These are phyloP conservation scores for Rana temporaria DNA, from an alignment of 2,113 vertebrate species.

Conservation along the genomic window DNA sequence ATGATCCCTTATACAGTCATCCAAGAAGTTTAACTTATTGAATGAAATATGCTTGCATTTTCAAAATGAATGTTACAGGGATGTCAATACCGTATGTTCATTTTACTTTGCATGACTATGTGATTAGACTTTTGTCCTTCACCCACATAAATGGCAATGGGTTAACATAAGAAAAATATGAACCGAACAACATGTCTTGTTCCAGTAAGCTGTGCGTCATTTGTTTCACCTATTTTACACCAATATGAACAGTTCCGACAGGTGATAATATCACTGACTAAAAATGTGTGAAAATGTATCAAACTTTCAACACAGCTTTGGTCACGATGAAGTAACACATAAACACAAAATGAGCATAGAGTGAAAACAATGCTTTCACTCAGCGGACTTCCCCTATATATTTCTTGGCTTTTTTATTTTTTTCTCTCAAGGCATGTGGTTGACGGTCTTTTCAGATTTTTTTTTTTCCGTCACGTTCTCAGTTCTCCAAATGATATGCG, in stretches of 20 bases:
- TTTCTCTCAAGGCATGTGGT: background rate
- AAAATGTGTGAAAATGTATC: conserved; percentile 40
- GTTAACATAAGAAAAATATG: background rate
- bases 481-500: conserved; percentile 11
- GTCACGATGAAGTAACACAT: background rate
- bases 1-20: background rate
- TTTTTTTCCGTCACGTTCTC: background rate
- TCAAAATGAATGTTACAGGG: background rate
- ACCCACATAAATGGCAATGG: background rate
- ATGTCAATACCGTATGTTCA: conserved; percentile 1
- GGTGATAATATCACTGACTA: conserved; percentile 22
- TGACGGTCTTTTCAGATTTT: background rate
- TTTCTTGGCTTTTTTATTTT: conserved; percentile 26
- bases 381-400: background rate
- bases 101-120: conserved; percentile 4
- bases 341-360: conserved; percentile 1
- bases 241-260: background rate
- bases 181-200: background rate
- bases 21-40: background rate
- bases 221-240: conserved; percentile 20
- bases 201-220: background rate
- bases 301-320: background rate
- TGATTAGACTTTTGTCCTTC: background rate
- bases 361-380: background rate
- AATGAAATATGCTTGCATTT: conserved; percentile 10